Base-by-base conservation (phyloP, 2,113 vertebrate species). In the Mugil cephalus region DNA sequence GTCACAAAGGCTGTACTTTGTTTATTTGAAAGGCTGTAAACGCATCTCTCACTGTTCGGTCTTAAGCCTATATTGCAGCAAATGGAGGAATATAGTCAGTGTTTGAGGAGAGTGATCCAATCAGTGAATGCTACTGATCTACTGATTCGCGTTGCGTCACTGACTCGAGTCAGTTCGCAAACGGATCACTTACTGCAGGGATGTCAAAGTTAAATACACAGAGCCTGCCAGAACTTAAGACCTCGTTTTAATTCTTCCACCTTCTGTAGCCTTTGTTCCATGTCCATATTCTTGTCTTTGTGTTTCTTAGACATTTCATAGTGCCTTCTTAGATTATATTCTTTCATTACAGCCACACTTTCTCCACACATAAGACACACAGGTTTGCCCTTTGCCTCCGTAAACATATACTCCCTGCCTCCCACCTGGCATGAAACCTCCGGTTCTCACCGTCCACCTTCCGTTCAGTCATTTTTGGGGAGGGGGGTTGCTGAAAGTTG, bases 241-340 rank as follows among this genome's bases (percentile, higher is more conserved):
- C 48, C 18, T 21, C 17, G 47, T 18, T 50, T 17, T 18, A 50
- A 18, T 50, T 17, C n/a, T n/a, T n/a, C n/a, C n/a, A n/a, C n/a
- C n/a, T n/a, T n/a, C n/a, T n/a, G n/a, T n/a, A n/a, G n/a, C 18
- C 17, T 50, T 50, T 10, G 50, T 12, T 11, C n/a, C n/a, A 4
- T 68, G 51, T 55, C 38, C 65, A 68, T 68, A 40, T 59, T 55
- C 67, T 70, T 48, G 54, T 53, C 65, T 34, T 13, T n/a, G 36
- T 68, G 65, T 55, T 69, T 69, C 17, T 43, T 42, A 15, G 56
- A 43, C 17, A 42, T 55, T 69, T 69, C 40, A 69, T 69, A 4
- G 30, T 69, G 39, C 40, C 50, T 30, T 69, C 52, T 69, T 14
- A 69, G 1, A 46, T 55, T 55, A 36, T 46, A 69, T 35, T 56